Percentiles rank a stretch among this genome's conserved stretches.
Conservation (phyloP, 2,797 vertebrate species). For the Distichodus sexfasciatus region DNA sequence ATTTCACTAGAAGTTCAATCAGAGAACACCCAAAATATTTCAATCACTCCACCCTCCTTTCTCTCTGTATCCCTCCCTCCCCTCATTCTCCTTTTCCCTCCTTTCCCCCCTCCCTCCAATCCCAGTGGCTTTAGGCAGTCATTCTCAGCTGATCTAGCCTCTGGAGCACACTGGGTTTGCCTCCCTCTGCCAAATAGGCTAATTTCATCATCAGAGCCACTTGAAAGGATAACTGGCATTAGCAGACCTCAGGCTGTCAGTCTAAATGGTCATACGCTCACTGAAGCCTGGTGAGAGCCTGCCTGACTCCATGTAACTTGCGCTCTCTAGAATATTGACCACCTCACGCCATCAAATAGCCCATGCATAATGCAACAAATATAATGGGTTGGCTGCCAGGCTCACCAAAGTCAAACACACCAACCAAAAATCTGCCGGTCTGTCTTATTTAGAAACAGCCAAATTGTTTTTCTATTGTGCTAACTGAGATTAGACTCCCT, state of each 20-base stretch:
- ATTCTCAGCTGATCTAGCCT: slow-evolving; percentile 9
- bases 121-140: slow-evolving; percentile 11
- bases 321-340: slow-evolving; percentile 20
- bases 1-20: slow-evolving; percentile 30
- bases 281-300: slow-evolving; percentile 15
- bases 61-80: background rate
- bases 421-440: background rate
- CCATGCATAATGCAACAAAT: slow-evolving; percentile 37
- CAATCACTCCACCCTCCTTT: background rate
- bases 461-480: background rate
- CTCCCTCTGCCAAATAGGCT: slow-evolving; percentile 28
- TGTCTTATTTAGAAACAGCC: background rate
- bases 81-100: too few relatives aligned
- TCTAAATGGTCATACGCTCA: slow-evolving; percentile 29
- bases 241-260: slow-evolving; percentile 36
- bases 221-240: slow-evolving; percentile 44
- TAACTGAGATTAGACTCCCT: background rate
- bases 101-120: too few relatives aligned
- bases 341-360: slow-evolving; percentile 3
- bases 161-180: slow-evolving; percentile 11
- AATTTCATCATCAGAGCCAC: slow-evolving; percentile 45
- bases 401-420: slow-evolving; percentile 12
- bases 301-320: slow-evolving; percentile 16
- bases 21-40: slow-evolving; percentile 13
- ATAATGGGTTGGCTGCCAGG: background rate